phyloP scores from a whole-genome alignment of 2,888 invertebrate genomes.

The Orthosia cruda region DNA sequence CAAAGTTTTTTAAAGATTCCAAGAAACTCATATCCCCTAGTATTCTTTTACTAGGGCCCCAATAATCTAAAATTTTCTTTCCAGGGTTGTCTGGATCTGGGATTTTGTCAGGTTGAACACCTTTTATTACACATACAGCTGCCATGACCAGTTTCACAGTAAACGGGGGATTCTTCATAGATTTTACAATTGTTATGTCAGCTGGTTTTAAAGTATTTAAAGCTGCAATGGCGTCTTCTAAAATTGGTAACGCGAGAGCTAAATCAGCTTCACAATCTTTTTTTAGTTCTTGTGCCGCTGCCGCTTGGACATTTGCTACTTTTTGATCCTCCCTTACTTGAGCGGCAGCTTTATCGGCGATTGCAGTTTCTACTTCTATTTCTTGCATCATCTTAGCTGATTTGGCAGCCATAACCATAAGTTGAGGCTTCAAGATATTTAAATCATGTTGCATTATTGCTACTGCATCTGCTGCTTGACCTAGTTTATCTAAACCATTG shows the following conservation, averaged over 20 bases:
- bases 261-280: slow-evolving; percentile 98
- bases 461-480: slow-evolving; percentile 95
- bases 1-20: slow-evolving; percentile 94
- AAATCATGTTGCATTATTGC: slow-evolving; percentile 95
- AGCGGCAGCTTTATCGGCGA: slow-evolving; percentile 95
- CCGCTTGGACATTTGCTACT: slow-evolving; percentile 97
- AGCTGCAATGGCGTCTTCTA: slow-evolving; percentile 95
- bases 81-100: slow-evolving; percentile 94
- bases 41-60: slow-evolving; percentile 96
- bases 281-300: slow-evolving; percentile 96
- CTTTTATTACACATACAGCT: slow-evolving; percentile 97
- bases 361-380: slow-evolving; percentile 94
- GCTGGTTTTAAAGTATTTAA: slow-evolving; percentile 96
- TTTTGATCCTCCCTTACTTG: slow-evolving; percentile 97
- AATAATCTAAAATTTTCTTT: slow-evolving; percentile 95
- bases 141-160: slow-evolving; percentile 97
- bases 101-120: slow-evolving; percentile 94
- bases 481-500: slow-evolving; percentile 95
- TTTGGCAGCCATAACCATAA: slow-evolving; percentile 94
- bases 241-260: slow-evolving; percentile 96
- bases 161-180: slow-evolving; percentile 97
- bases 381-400: slow-evolving; percentile 95
- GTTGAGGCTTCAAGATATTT: slow-evolving; percentile 94
- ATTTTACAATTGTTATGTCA: slow-evolving; percentile 96
- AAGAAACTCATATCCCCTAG: slow-evolving; percentile 96